Conservation (phyloP, 2,113 vertebrate species). For the Hiodon tergisus region DNA sequence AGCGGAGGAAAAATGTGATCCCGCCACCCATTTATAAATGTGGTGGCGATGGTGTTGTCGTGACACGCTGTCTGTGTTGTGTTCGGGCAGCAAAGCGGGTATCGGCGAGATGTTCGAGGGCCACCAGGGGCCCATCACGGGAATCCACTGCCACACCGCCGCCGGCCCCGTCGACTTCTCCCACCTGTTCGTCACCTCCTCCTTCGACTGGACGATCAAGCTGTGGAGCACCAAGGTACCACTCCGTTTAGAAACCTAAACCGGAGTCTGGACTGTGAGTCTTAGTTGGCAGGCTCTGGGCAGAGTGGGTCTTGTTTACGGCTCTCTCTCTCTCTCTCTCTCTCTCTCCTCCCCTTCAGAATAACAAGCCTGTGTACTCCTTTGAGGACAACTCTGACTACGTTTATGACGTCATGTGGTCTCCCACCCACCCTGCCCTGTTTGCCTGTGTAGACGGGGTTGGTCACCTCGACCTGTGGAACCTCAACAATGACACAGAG, state of each 20-base stretch:
- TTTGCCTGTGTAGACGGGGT: constrained; percentile 94
- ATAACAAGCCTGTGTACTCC: constrained; percentile 91
- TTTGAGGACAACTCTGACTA: constrained; percentile 97
- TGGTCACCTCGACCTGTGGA: constrained; percentile 93
- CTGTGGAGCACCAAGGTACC: constrained; percentile 96
- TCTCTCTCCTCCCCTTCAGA: constrained; percentile 59
- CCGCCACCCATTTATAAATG: not conserved
- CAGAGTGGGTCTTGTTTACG: not conserved
- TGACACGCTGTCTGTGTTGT: constrained; percentile 17
- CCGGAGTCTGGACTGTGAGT: not conserved
- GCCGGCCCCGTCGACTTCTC: constrained; percentile 94
- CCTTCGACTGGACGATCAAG: constrained; percentile 98
- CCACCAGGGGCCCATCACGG: constrained; percentile 96
- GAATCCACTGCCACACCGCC: constrained; percentile 90
- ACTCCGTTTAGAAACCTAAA: not conserved
- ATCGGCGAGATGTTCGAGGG: constrained; percentile 98
- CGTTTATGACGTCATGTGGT: constrained; percentile 97
- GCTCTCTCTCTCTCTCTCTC: not conserved
- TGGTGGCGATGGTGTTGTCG: not conserved
- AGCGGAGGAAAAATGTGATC: no score
- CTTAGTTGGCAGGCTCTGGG: not conserved
- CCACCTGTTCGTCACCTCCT: constrained; percentile 94
- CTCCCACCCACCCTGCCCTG: constrained; percentile 88
- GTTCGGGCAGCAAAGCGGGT: constrained; percentile 83
- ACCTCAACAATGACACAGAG: constrained; percentile 97